phyloP scores from a whole-genome alignment of 2,797 vertebrate genomes.

The Cyclopterus lumpus region DNA sequence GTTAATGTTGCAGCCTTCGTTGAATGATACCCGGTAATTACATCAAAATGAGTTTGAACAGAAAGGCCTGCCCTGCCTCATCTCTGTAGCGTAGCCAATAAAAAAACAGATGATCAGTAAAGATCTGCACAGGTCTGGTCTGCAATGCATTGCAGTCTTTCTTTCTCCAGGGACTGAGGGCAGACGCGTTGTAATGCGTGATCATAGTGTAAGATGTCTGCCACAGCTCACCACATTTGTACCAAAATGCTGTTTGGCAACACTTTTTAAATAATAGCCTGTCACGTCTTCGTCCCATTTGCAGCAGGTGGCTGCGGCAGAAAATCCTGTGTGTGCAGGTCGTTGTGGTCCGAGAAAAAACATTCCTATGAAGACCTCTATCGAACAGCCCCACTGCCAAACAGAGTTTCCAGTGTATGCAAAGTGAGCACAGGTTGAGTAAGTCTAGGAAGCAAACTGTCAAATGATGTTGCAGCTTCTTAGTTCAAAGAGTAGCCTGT shows the following conservation, averaged over 20 bases:
- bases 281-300: constrained; percentile 15
- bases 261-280: constrained; percentile 22
- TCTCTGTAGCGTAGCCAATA: constrained; percentile 1
- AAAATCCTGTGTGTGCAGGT: background rate
- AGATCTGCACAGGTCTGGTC: constrained; percentile 3
- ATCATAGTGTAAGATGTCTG: constrained; percentile 1
- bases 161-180: constrained; percentile 2
- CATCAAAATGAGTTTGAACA: constrained; percentile 7
- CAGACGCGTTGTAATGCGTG: constrained; percentile 20
- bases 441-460: constrained; percentile 12
- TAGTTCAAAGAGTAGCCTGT: constrained; percentile 22
- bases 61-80: constrained; percentile 1
- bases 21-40: constrained; percentile 29
- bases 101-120: constrained; percentile 22
- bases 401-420: background rate
- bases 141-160: background rate
- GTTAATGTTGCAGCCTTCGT: constrained; percentile 16
- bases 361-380: background rate
- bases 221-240: constrained; percentile 16
- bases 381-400: background rate
- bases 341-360: background rate
- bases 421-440: background rate
- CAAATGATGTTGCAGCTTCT: constrained; percentile 22
- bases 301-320: background rate
- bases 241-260: constrained; percentile 28